Base-by-base conservation (phyloP, 2,797 vertebrate genomes). In the Anguilla megastoma region DNA sequence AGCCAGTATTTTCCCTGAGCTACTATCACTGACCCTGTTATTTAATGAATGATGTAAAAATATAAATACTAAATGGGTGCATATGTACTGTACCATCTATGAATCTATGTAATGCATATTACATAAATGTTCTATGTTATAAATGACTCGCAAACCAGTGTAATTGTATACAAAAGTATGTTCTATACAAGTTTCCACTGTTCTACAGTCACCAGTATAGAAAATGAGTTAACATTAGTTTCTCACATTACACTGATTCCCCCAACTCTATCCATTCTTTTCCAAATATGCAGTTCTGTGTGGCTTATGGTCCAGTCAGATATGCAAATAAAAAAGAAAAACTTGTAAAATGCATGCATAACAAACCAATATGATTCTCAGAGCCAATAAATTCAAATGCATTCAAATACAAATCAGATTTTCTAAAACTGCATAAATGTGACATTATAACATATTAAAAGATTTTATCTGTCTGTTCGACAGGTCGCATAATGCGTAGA, bases 1-100 rank as follows among this genome's bases (percentile, higher is more conserved):
- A 18, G 92, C 91, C 92, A 66, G 89, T 91, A 86, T 93, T 91
- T 93, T 96, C 95, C 95, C 95, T 96, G 95, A 96, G 95, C 94
- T 95, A 91, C 89, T 84, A 87, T 88, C 89, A 86, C 84, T 30
- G 66, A 90, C 82, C 85, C 86, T 45, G 66, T 71, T 87, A 52
- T 84, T 87, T 52, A 69, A 85, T 60, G 48, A 50, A 85, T 86
- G 58, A 45, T 14, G 30, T 90, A 74, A 87, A 84, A 86, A 88
- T 74, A 88, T 85, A 86, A 80, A 30, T 87, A 86, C 85, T 7
- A 90, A 86, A 84, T 60, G 52, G 89, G 85, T 84, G 89, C 89
- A 69, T 33, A 79, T 6, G 74, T 79, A 52, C 56, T 5, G 66
- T 84, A 50, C 66, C 76, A 50, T 88, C 63, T 87, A 50, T 56